phyloP scores from a whole-genome alignment of 1,140 invertebrate genomes.

The Dolichoris vasculosae region DNA sequence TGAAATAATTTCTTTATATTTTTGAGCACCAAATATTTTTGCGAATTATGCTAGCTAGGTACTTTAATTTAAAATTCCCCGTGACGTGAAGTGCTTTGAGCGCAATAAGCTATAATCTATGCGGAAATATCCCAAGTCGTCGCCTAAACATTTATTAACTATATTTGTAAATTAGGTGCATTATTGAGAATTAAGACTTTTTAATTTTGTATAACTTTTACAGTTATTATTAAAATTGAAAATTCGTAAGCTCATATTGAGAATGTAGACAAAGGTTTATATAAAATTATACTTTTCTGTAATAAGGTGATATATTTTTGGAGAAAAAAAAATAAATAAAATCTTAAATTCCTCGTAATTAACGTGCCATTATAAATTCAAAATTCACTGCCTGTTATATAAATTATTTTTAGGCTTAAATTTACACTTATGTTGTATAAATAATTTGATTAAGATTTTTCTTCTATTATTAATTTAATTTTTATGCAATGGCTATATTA shows the following conservation, averaged over 20 bases:
- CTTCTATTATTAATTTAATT: background rate
- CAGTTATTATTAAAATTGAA: constrained; percentile 49
- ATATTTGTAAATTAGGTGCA: constrained; percentile 50
- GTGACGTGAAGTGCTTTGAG: constrained; percentile 35
- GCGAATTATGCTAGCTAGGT: constrained; percentile 48
- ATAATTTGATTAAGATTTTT: background rate
- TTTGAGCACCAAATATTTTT: constrained; percentile 50
- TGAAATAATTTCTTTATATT: constrained; percentile 44
- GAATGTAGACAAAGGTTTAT: constrained; percentile 45
- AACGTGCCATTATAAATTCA: constrained; percentile 45
- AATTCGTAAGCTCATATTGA: constrained; percentile 49
- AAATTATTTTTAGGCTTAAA: constrained; percentile 24
- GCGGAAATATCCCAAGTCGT: constrained; percentile 37
- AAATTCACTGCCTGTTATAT: constrained; percentile 39
- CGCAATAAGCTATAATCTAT: constrained; percentile 37
- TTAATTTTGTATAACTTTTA: constrained; percentile 54
- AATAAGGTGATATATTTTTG: constrained; percentile 51
- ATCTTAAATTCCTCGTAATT: constrained; percentile 38
- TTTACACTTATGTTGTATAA: background rate
- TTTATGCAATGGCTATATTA: constrained; percentile 20
- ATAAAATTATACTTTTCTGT: constrained; percentile 47
- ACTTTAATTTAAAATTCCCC: constrained; percentile 46
- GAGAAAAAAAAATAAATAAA: constrained; percentile 35
- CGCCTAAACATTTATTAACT: constrained; percentile 44
- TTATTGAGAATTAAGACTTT: constrained; percentile 51